Evolutionary conservation across 64 coral and sea anemone genomes (phyloP), one percentile per base, ranked within the genome.

Genomic region (Pocillopora damicornis): DNA sequence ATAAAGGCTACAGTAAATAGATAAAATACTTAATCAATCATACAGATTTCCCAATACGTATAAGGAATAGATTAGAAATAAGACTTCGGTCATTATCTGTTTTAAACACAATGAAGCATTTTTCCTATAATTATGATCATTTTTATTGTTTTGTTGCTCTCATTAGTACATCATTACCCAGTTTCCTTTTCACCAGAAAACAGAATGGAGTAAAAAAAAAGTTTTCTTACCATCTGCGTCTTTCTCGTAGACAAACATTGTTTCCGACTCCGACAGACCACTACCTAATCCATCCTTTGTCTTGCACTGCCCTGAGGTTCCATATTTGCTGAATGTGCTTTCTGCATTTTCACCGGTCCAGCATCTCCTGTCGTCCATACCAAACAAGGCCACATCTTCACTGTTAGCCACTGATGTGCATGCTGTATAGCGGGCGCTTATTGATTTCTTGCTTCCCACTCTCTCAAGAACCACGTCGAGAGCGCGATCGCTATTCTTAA

Each of bases 291-390:
- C 38, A 7, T 51, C 18, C 38, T 77, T 77, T 3, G 36, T 80
- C 51, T 79, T 60, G 59, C 78, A 80, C 4, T 15, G 22, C 35
- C 78, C 78, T 80, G 78, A 80, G 14, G 78, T 80, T 8, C 78
- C 78, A 80, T 63, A 80, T 16, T 80, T 80, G 78, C 1, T 4
- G 59, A 62, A 80, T 37, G 78, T 36, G 2, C 13, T 59, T 11
- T 63, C 11, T 13, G 20, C 25, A 13, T 15, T 34, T 36, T 61
- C 42, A 30, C 23, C 58, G 22, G 59, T 80, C 78, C 78, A 80
- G 26, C 78, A 80, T 80, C 30, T 80, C 22, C 36, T 80, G 23
- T 80, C 60, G 14, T 80, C 78, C 60, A 80, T 16, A 35, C 78
- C 78, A 63, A 80, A 62, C 59, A 80, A 25, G n/a, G 78, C 62